phyloP scores from a whole-genome alignment of 2,113 vertebrate genomes.

The Zingel zingel region DNA sequence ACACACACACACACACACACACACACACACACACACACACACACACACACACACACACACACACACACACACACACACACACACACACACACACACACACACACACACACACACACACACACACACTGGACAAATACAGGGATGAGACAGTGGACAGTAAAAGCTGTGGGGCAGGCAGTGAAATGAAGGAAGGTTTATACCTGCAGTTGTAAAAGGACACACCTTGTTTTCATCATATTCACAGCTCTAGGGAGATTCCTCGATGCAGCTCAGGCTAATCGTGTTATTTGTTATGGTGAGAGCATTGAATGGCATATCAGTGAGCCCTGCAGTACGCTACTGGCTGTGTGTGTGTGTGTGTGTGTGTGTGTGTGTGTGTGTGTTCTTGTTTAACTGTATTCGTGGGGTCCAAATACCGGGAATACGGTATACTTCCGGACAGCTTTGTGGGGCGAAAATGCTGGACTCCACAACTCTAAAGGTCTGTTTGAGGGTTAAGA shows the following conservation, averaged over 20 bases:
- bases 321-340: not conserved
- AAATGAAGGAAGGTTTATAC: slow-evolving; percentile 10
- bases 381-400: not conserved
- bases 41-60: not conserved
- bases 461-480: too few species aligned
- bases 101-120: not conserved
- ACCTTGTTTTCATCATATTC: slow-evolving; percentile 43
- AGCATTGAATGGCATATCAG: slow-evolving; percentile 7
- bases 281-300: slow-evolving; percentile 27
- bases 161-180: not conserved
- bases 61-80: slow-evolving; percentile 2
- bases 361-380: slow-evolving; percentile 5
- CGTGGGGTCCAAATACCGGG: too few species aligned
- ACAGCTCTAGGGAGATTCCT: slow-evolving; percentile 54
- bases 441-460: too few species aligned
- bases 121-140: slow-evolving; percentile 18
- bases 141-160: slow-evolving; percentile 12
- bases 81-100: slow-evolving; percentile 18
- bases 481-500: too few species aligned
- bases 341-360: not conserved
- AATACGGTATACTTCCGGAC: too few species aligned
- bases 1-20: not conserved
- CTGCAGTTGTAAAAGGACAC: slow-evolving; percentile 22
- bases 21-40: slow-evolving; percentile 21
- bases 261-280: not conserved